phyloP scores from a whole-genome alignment of 2,888 invertebrate species.

The Scotopteryx bipunctaria region DNA sequence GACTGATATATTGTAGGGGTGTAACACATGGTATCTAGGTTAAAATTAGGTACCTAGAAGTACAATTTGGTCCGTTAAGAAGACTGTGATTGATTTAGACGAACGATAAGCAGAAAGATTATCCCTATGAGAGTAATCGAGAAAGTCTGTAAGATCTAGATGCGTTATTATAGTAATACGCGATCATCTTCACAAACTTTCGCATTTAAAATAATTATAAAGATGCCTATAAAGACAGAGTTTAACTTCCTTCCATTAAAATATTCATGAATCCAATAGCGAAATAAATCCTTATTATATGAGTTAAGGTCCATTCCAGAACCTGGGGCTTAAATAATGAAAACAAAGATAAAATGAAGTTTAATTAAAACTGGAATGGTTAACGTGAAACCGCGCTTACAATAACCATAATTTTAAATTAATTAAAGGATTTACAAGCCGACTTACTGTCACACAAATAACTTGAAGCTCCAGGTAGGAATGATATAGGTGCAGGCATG shows the following conservation, averaged over 20 bases:
- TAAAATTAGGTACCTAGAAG: too few species aligned
- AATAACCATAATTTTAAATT: slow-evolving; percentile 39
- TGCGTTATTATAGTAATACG: too few species aligned
- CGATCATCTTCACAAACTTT: too few species aligned
- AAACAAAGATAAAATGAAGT: slow-evolving; percentile 41
- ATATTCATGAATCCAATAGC: slow-evolving; percentile 13
- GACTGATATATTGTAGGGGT: too few species aligned
- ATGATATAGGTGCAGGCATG: slow-evolving; percentile 2
- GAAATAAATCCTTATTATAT: slow-evolving; percentile 23
- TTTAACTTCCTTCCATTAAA: slow-evolving; percentile 1
- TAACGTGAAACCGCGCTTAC: slow-evolving; percentile 37
- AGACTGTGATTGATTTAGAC: too few species aligned
- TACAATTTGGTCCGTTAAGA: too few species aligned
- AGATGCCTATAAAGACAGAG: too few species aligned
- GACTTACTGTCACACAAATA: slow-evolving; percentile 32
- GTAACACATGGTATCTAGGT: too few species aligned
- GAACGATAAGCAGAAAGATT: too few species aligned
- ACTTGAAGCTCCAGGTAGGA: slow-evolving; percentile 23
- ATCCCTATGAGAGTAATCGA: too few species aligned
- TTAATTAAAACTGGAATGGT: slow-evolving; percentile 40
- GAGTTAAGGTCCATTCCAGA: slow-evolving; percentile 24
- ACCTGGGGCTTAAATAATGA: slow-evolving; percentile 29
- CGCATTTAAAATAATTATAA: too few species aligned
- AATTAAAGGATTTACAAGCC: slow-evolving; percentile 36
- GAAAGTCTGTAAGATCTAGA: too few species aligned